These are phyloP conservation scores for Danio jaintianensis DNA, from an alignment of 2,797 vertebrate species.

Conservation along the genomic window DNA sequence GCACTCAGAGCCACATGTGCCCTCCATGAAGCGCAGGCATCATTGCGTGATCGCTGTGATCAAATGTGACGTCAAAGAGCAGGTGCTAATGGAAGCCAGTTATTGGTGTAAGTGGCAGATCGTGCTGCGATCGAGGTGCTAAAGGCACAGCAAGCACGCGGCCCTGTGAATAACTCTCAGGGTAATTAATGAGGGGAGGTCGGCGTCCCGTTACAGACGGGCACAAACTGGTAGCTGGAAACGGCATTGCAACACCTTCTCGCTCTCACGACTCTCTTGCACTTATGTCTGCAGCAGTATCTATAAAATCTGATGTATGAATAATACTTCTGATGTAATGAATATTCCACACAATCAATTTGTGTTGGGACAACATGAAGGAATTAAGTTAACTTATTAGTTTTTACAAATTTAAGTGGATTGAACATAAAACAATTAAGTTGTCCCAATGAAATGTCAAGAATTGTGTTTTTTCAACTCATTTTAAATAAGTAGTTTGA, in stretches of 20 bases:
- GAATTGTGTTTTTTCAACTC: too few species aligned
- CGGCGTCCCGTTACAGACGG: constrained; percentile 71
- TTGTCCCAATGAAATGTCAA: too few species aligned
- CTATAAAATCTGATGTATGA: too few species aligned
- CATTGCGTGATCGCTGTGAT: constrained; percentile 69
- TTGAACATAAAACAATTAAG: too few species aligned
- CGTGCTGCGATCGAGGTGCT: constrained; percentile 44
- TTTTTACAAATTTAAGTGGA: too few species aligned
- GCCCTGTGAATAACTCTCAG: constrained; percentile 67
- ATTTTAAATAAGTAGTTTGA: too few species aligned
- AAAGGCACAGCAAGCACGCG: constrained; percentile 67
- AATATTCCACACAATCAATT: too few species aligned
- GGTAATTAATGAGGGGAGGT: constrained; percentile 74
- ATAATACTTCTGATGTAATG: too few species aligned
- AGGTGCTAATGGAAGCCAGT: constrained; percentile 71
- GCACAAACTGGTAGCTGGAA: constrained; percentile 58
- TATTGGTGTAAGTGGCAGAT: constrained; percentile 66
- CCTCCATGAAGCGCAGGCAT: constrained; percentile 24
- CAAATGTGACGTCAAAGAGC: constrained; percentile 64
- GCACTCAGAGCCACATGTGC: constrained; percentile 33
- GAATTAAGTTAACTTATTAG: too few species aligned
- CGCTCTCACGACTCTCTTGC: constrained; percentile 5
- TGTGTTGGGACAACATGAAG: too few species aligned
- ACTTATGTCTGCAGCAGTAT: not conserved
- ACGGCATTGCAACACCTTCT: constrained; percentile 56